Evolutionary conservation across 2,113 vertebrate species (phyloP), one percentile per base, ranked within the genome.

Genomic region (Etheostoma spectabile): DNA sequence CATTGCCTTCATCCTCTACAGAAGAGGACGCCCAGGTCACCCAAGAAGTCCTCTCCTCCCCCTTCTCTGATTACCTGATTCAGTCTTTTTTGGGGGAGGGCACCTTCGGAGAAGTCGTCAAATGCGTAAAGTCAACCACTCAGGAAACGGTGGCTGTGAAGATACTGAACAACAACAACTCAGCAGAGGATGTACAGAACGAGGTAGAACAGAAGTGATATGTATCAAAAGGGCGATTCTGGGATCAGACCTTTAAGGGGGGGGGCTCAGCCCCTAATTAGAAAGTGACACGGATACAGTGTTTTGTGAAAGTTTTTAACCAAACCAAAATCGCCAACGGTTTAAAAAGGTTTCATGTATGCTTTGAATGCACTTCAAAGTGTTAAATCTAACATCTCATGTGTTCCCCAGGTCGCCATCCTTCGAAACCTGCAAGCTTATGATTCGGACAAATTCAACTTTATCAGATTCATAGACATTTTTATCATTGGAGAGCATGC

Each of bases 391-490:
- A 24, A 75, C 33, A 38, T 42, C 46, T 64, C 11, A 15, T 5
- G 1, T 24, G 8, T 48, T n/a, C 74, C 12, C 19, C 74, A 76
- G 74, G 5, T 63, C 33, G n/a, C 8, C 27, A 24, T 61, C 5
- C 64, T 82, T 27, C 1, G 53, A 21, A 3, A 53, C 1, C 79
- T 82, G 24, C 63, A 38, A 8, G 3, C 8, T 27, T 76, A 49
- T 6, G 59, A 76, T 21, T 3, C 72, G 2, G 73, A 82, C 57
- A 62, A 11, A 14, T 69, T 49, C 49, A 76, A 82, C 80, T 63
- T 82, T 30, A 49, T 76, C 15, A 53, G 1, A 15, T 63, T 1
- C 10, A 38, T 21, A 3, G 12, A 19, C 2, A 0, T 4, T 1
- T 82, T 75, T 16, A 13, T 30, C 0, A 24, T 55, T 24, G 4